Evolutionary conservation across 2,888 invertebrate species (phyloP), one percentile per base, ranked within the genome.

Genomic region (Germaria angustata): DNA sequence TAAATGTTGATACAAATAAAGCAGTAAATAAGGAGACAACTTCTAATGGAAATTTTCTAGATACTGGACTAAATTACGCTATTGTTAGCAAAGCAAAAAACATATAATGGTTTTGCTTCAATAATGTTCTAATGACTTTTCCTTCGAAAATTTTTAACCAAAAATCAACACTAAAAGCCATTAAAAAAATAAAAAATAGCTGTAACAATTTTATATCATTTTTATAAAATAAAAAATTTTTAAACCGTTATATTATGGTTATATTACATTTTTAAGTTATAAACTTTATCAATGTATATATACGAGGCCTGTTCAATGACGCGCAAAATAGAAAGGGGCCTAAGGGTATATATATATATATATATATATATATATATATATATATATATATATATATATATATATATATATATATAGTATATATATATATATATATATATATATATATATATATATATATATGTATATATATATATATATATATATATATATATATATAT

Each of bases 31-130:
- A 55, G 8, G 85, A 85, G 71, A 80, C 69, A 75, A 39, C 41
- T 44, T 59, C 79, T 32, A 86, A 84, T 78, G 89, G 89, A 63
- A 86, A 90, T 17, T 92, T 93, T 86, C 92, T 95, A 39, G 93
- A 93, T 87, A 95, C 96, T 88, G 95, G 96, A 72, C 94, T 94
- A 84, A 95, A 95, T 87, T 96, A 96, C 92, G 96, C 96, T 82
- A 93, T 96, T 87, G 95, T 96, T 76, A 96, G 96, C 89, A 96
- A 96, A 91, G 95, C 96, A 88, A 96, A 96, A 93, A 93, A 95
- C 92, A 96, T 96, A 91, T 96, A 93, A 91, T 39, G 11, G 39
- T 24, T 39, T 39, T 53, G 15, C 39, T 51, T 39, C 24, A 24
- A 66, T 24, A 11, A 36, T 46, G 44, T 9, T 51, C 9, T 22